phyloP scores from a whole-genome alignment of 2,113 vertebrate species.

The Rutilus rutilus region DNA sequence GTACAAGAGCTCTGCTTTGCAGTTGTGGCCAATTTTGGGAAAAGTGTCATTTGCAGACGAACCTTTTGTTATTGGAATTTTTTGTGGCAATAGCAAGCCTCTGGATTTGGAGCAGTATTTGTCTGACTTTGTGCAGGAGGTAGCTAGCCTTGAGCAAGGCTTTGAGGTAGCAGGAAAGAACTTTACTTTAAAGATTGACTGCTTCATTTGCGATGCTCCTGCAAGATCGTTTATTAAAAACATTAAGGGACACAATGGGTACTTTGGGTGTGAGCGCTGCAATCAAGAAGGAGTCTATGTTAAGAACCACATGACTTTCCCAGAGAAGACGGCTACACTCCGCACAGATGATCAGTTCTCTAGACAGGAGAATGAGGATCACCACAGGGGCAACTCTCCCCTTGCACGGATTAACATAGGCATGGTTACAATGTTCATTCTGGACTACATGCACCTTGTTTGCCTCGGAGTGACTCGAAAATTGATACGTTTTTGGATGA shows the following conservation, averaged over 20 bases:
- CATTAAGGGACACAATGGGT: constrained; percentile 35
- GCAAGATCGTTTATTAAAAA: constrained; percentile 29
- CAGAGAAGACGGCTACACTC: not conserved
- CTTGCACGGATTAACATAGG: no score
- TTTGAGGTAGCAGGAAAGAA: constrained; percentile 11
- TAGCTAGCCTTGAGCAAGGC: not conserved
- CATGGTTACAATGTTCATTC: not conserved
- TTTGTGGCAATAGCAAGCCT: no score
- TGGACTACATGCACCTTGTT: constrained; percentile 39
- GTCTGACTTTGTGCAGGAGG: not conserved
- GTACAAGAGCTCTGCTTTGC: no score
- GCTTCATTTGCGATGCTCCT: constrained; percentile 36
- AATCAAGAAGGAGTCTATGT: constrained; percentile 20
- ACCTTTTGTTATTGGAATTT: no score
- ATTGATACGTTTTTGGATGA: no score
- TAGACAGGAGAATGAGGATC: no score
- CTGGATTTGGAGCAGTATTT: no score
- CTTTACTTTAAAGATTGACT: constrained; percentile 16
- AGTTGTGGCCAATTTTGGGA: no score
- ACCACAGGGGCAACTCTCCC: no score
- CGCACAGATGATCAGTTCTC: no score
- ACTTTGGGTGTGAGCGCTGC: constrained; percentile 26
- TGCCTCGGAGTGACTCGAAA: not conserved
- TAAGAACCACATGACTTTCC: constrained; percentile 32
- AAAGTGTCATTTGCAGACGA: no score